Evolutionary conservation across 2,888 invertebrate species (phyloP).

Genomic region (Metopia argyrocephala): DNA sequence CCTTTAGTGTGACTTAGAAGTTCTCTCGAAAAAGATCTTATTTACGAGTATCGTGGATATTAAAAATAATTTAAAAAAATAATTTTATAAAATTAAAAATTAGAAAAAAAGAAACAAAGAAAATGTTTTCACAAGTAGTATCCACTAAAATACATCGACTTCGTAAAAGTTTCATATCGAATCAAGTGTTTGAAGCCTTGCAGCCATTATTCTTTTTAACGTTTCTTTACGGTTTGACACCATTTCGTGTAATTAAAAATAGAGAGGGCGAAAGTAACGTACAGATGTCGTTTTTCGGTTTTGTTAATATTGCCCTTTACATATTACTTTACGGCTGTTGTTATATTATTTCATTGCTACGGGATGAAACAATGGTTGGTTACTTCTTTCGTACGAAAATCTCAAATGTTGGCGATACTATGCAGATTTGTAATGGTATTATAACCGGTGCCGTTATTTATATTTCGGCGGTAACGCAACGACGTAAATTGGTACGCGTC

Average conservation of each 20-base stretch:
- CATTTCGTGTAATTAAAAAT: conserved; percentile 72
- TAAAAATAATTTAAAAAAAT: background rate
- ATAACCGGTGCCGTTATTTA: conserved; percentile 74
- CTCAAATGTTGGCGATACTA: conserved; percentile 74
- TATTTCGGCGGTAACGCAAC: conserved; percentile 71
- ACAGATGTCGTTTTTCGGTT: conserved; percentile 69
- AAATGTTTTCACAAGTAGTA: conserved; percentile 64
- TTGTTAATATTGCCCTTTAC: conserved; percentile 66
- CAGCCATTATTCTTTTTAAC: conserved; percentile 74
- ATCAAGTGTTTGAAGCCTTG: conserved; percentile 75
- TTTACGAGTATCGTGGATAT: background rate
- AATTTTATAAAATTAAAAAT: background rate
- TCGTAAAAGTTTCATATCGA: conserved; percentile 74
- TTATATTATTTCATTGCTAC: conserved; percentile 69
- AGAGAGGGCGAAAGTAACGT: conserved; percentile 71
- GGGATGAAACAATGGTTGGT: conserved; percentile 74
- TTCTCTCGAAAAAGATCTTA: conserved; percentile 24
- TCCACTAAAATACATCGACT: conserved; percentile 67
- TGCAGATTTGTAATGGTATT: conserved; percentile 75
- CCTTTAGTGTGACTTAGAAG: conserved; percentile 41
- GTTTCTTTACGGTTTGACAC: conserved; percentile 75
- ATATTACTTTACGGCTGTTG: conserved; percentile 66
- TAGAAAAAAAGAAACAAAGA: background rate
- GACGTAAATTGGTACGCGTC: conserved; percentile 71
- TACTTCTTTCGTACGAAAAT: conserved; percentile 76